Percentiles rank a stretch among this genome's conserved stretches.
phyloP scores from a whole-genome alignment of 30 jellyfish, hydroid and myxozoan genomes.

The Haliclystus octoradiatus region DNA sequence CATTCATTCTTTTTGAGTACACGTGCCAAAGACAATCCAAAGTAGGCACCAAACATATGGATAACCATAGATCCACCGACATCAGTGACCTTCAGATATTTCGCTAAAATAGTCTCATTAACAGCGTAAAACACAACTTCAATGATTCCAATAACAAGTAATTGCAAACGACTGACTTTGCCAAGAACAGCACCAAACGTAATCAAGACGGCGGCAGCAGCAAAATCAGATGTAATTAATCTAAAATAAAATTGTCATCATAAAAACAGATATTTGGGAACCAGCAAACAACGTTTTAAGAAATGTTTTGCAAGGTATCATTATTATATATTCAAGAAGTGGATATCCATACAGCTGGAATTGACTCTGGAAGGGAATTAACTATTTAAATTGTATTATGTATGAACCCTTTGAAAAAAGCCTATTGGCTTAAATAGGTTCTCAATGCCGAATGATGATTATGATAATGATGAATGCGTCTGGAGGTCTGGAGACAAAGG shows the following conservation, averaged over 20 bases:
- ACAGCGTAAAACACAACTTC: slow-evolving; percentile 63
- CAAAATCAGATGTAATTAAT: slow-evolving; percentile 70
- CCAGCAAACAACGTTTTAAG: too few species aligned
- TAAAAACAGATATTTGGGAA: too few species aligned
- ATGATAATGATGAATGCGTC: too few species aligned
- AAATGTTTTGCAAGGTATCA: too few species aligned
- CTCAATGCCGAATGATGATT: too few species aligned
- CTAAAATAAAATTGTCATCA: slow-evolving; percentile 34
- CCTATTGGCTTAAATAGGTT: too few species aligned
- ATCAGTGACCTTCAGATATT: slow-evolving; percentile 46
- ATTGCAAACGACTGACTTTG: slow-evolving; percentile 65
- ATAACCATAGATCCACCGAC: slow-evolving; percentile 92
- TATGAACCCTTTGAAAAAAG: neutral
- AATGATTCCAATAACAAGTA: slow-evolving; percentile 38
- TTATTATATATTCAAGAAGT: too few species aligned
- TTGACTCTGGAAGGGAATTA: neutral
- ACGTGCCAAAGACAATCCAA: slow-evolving; percentile 78
- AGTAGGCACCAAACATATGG: slow-evolving; percentile 87
- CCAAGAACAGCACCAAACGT: slow-evolving; percentile 94
- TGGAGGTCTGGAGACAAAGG: too few species aligned
- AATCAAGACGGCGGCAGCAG: slow-evolving; percentile 75
- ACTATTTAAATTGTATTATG: neutral
- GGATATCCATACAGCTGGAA: too few species aligned
- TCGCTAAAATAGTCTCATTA: slow-evolving; percentile 44
- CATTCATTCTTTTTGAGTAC: slow-evolving; percentile 22